Conservation (phyloP, 2,797 vertebrate species). For the Takifugu ocellatus region DNA sequence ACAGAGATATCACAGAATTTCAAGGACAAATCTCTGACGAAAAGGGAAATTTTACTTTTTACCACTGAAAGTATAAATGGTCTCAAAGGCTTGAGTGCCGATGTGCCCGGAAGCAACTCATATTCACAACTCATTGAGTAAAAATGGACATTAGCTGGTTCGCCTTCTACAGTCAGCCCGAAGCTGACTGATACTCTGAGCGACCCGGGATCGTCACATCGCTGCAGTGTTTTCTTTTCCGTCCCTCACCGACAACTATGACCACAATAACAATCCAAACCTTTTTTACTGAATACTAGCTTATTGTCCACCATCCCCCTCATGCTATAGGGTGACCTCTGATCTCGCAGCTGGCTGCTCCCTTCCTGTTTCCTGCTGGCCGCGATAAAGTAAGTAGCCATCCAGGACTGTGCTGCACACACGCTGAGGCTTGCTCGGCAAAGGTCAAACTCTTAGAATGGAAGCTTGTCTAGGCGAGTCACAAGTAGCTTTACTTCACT, state of each 20-base stretch:
- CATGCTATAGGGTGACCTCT: slow-evolving; percentile 70
- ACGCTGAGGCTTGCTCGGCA: slow-evolving; percentile 46
- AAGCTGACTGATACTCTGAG: slow-evolving; percentile 8
- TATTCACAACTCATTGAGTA: slow-evolving; percentile 35
- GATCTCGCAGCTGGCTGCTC: slow-evolving; percentile 74
- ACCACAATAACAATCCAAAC: slow-evolving; percentile 35
- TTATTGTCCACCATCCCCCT: slow-evolving; percentile 60
- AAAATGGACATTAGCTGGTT: slow-evolving; percentile 34
- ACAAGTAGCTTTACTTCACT: slow-evolving; percentile 51
- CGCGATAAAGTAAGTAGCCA: slow-evolving; percentile 69
- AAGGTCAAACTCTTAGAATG: slow-evolving; percentile 51
- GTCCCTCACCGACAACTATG: slow-evolving; percentile 8
- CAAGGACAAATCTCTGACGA: too few species aligned
- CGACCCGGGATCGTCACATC: slow-evolving; percentile 10
- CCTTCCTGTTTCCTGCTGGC: slow-evolving; percentile 80
- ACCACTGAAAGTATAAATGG: too few species aligned
- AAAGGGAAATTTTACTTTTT: too few species aligned
- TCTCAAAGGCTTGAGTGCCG: too few species aligned
- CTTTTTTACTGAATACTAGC: slow-evolving; percentile 49
- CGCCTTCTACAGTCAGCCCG: slow-evolving; percentile 23
- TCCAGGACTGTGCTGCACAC: slow-evolving; percentile 39
- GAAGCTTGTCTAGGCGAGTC: slow-evolving; percentile 46
- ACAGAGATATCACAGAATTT: too few species aligned
- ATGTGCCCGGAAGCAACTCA: slow-evolving; percentile 13
- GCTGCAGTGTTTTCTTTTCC: slow-evolving; percentile 16